Conservation (phyloP, 2,113 vertebrate genomes). For the Equus przewalskii region DNA sequence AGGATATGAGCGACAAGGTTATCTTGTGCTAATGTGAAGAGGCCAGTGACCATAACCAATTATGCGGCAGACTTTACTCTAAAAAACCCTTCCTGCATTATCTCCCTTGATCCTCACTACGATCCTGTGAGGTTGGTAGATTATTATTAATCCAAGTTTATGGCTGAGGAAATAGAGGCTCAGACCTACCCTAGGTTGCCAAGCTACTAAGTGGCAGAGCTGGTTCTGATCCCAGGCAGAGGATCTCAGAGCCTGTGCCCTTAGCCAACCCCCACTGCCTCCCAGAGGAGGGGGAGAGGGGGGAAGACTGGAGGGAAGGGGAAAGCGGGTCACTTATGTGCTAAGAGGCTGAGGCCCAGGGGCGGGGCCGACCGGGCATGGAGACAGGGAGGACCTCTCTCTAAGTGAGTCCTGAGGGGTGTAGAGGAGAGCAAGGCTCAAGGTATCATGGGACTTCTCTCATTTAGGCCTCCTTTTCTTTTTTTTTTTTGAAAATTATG, state of each 20-base stretch:
- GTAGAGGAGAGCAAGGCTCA: background rate
- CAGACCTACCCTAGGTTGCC: background rate
- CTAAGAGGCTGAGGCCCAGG: background rate
- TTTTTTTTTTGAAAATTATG: background rate
- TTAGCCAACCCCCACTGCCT: background rate
- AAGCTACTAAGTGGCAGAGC: background rate
- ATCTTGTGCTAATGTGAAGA: background rate
- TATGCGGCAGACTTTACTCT: background rate
- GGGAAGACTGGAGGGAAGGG: background rate
- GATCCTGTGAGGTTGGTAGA: background rate
- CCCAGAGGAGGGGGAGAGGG: background rate
- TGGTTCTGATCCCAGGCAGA: background rate
- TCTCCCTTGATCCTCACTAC: background rate
- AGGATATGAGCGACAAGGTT: background rate
- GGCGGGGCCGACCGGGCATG: background rate
- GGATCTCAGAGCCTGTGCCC: background rate
- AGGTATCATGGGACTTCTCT: too few species aligned
- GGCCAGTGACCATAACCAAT: background rate
- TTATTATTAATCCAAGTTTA: background rate
- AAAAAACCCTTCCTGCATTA: background rate
- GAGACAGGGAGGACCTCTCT: background rate
- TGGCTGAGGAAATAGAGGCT: background rate
- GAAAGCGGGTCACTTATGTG: background rate
- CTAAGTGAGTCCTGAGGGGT: background rate
- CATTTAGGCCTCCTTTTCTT: background rate